A percentile compares a stretch with the other conserved stretches of the same genome.
These are phyloP conservation scores for Helicoverpa zea DNA, from an alignment of 1,140 invertebrate genomes.

Conservation along the genomic window DNA sequence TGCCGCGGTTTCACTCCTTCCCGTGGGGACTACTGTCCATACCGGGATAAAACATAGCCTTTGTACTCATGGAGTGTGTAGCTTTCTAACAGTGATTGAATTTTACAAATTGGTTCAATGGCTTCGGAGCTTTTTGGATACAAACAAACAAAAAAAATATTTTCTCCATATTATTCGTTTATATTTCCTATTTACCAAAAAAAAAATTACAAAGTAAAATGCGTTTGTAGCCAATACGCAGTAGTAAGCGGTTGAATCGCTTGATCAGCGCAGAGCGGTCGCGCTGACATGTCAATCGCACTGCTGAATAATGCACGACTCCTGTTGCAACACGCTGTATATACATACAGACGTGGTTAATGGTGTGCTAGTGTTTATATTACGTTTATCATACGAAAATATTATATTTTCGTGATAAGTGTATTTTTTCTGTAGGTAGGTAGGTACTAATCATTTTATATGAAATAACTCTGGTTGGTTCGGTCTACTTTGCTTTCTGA, in stretches of 20 bases:
- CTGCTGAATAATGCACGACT: conserved; percentile 54
- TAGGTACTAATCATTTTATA: too few species aligned
- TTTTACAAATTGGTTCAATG: too few species aligned
- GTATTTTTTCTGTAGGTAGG: too few species aligned
- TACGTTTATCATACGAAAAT: background rate
- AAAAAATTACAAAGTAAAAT: background rate
- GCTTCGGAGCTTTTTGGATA: too few species aligned
- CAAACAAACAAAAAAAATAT: background rate
- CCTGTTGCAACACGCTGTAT: conserved; percentile 47
- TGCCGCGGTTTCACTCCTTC: too few species aligned
- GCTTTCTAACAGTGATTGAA: too few species aligned
- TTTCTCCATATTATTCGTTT: background rate
- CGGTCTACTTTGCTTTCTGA: too few species aligned
- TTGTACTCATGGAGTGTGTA: too few species aligned
- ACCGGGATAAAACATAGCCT: too few species aligned
- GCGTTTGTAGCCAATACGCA: background rate
- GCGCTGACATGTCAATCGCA: conserved; percentile 57
- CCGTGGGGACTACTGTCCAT: too few species aligned
- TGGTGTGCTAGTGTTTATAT: background rate
- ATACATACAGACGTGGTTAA: conserved; percentile 41
- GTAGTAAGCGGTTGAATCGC: conserved; percentile 29
- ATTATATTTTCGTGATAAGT: too few species aligned
- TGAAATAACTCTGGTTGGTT: too few species aligned
- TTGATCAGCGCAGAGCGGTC: conserved; percentile 44
- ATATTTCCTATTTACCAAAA: background rate